Percentiles rank a stretch among this genome's conserved stretches.
phyloP scores from a whole-genome alignment of 2,888 invertebrate genomes.

The Luffia ferchaultella region DNA sequence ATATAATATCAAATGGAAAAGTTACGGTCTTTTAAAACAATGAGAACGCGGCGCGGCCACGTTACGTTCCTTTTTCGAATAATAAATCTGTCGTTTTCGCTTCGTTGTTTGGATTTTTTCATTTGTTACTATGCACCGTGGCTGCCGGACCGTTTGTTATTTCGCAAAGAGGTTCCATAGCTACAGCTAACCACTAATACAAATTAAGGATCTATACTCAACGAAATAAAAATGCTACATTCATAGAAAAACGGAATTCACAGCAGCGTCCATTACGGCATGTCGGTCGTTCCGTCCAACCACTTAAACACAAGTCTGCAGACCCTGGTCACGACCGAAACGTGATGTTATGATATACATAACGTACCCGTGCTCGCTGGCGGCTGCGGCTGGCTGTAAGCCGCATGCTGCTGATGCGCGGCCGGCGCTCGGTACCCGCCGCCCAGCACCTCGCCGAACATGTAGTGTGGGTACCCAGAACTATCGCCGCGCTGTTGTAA shows the following conservation, averaged over 20 bases:
- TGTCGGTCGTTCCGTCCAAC: no score
- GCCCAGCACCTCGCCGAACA: constrained; percentile 89
- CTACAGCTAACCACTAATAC: no score
- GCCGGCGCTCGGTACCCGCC: constrained; percentile 75
- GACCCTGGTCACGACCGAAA: no score
- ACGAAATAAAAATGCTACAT: no score
- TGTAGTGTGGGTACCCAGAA: constrained; percentile 87
- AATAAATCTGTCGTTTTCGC: constrained; percentile 25
- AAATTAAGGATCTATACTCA: no score
- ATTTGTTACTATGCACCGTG: neutral
- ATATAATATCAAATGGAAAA: constrained; percentile 61
- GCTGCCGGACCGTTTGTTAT: neutral
- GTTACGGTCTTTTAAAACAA: constrained; percentile 63
- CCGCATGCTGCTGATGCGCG: constrained; percentile 77
- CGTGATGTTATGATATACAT: no score
- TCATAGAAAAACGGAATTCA: no score
- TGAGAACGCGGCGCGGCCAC: constrained; percentile 35
- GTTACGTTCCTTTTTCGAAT: constrained; percentile 39
- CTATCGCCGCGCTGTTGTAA: constrained; percentile 83
- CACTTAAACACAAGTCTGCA: no score
- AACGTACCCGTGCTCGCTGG: constrained; percentile 68
- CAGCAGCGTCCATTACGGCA: no score
- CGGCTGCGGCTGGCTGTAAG: constrained; percentile 69
- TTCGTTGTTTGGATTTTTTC: neutral
- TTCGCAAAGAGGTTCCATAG: neutral